Conservation (phyloP, 2,113 vertebrate species). For the Nasalis larvatus region DNA sequence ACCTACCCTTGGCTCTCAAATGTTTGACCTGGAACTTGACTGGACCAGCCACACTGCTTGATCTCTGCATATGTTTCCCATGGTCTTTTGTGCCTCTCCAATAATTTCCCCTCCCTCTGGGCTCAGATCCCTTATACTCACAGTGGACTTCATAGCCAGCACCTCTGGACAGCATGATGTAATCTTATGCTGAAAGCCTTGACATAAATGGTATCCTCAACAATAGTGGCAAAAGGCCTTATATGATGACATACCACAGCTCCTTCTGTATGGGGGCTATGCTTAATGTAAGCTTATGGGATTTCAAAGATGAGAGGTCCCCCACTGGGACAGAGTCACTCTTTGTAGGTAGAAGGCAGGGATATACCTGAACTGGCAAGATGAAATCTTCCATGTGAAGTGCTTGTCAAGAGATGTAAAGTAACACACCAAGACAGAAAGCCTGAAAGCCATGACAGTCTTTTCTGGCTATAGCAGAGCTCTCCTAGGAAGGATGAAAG, state of each 20-base stretch:
- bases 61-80: constrained; percentile 55
- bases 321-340: not conserved
- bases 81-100: constrained; percentile 42
- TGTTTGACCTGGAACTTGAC: constrained; percentile 66
- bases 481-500: not conserved
- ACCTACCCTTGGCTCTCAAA: constrained; percentile 50
- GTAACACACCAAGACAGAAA: not conserved
- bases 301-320: not conserved
- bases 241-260: constrained; percentile 58
- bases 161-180: not conserved
- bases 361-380: not conserved
- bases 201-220: constrained; percentile 39
- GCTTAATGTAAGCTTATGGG: not conserved
- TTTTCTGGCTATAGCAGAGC: not conserved
- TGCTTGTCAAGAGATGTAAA: not conserved
- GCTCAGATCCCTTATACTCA: constrained; percentile 1
- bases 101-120: constrained; percentile 24
- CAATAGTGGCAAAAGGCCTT: constrained; percentile 53
- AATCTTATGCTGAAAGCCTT: constrained; percentile 54
- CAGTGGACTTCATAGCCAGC: constrained; percentile 46
- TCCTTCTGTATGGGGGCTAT: not conserved
- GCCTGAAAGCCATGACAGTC: not conserved
- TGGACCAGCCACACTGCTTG: constrained; percentile 37
- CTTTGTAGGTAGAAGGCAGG: not conserved
- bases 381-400: not conserved